Percentiles rank a stretch among this genome's conserved stretches.
phyloP scores from a whole-genome alignment of 2,888 invertebrate species.

The Thysanoteuthis rhombus region DNA sequence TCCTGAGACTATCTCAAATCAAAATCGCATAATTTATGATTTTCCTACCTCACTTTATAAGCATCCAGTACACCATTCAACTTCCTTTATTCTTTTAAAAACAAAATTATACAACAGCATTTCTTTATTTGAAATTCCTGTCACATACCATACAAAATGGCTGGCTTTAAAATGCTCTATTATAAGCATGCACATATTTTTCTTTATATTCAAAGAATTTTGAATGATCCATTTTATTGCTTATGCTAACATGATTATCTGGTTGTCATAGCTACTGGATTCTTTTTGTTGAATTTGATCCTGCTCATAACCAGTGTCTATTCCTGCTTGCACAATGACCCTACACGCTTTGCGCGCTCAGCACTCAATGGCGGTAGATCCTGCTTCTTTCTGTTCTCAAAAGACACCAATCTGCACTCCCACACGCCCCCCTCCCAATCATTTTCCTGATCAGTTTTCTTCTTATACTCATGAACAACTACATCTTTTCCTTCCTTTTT shows the following conservation, averaged over 20 bases:
- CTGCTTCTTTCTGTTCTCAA: conserved; percentile 12
- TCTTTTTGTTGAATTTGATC: conserved; percentile 12
- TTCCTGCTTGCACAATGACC: conserved; percentile 12
- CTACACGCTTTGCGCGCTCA: conserved; percentile 1
- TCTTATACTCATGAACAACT: background rate
- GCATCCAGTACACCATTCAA: background rate
- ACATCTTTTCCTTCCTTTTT: too few species aligned
- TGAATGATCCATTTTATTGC: background rate
- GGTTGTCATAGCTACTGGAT: background rate
- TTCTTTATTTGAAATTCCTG: background rate
- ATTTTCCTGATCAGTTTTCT: background rate
- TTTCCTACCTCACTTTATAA: background rate
- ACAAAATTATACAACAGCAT: background rate
- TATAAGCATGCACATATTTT: conserved; percentile 12
- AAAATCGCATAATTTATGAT: background rate
- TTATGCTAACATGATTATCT: conserved; percentile 12
- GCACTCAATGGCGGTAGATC: conserved; percentile 1
- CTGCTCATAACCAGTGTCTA: background rate
- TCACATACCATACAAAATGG: background rate
- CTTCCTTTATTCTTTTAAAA: background rate
- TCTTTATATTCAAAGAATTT: conserved; percentile 12
- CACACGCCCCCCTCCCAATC: background rate
- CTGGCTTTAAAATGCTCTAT: conserved; percentile 12
- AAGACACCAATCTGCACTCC: background rate
- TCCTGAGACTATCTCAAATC: too few species aligned